These are phyloP conservation scores for Pangasius sanitwongsei DNA, from an alignment of 2,797 vertebrate species.

Conservation along the genomic window DNA sequence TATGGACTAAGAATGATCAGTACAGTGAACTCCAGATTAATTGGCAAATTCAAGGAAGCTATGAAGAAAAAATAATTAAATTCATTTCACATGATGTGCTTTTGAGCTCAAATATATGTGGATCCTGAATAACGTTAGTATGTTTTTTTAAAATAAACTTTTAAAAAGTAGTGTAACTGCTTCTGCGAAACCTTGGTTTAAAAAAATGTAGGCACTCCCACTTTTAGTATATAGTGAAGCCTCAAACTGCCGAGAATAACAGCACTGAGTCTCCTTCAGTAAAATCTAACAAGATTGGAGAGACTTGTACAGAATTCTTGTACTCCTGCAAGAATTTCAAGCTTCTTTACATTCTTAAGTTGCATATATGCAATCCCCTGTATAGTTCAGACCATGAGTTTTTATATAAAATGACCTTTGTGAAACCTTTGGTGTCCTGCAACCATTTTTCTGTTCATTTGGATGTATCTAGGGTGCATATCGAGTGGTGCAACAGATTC, in stretches of 20 bases:
- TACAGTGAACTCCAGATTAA: background rate
- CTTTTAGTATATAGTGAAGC: background rate
- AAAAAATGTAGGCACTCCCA: background rate
- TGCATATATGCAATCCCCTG: background rate
- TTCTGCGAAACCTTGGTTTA: background rate
- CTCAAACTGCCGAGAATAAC: background rate
- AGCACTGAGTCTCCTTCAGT: background rate
- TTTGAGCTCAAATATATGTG: background rate
- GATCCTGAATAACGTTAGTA: background rate
- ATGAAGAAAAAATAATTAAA: background rate
- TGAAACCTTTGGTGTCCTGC: background rate
- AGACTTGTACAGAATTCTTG: background rate
- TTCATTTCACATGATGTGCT: background rate
- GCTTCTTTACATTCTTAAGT: background rate
- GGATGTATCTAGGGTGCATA: background rate
- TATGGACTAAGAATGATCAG: background rate
- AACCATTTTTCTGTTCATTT: background rate
- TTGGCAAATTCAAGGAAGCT: background rate
- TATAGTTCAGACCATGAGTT: background rate
- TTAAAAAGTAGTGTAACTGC: background rate
- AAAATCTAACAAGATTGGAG: background rate
- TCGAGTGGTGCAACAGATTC: too few relatives aligned
- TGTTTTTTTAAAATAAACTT: background rate
- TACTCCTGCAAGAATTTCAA: background rate
- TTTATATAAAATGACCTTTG: background rate